Base-by-base conservation (phyloP, 2,113 vertebrate genomes). In the Rutilus rutilus region DNA sequence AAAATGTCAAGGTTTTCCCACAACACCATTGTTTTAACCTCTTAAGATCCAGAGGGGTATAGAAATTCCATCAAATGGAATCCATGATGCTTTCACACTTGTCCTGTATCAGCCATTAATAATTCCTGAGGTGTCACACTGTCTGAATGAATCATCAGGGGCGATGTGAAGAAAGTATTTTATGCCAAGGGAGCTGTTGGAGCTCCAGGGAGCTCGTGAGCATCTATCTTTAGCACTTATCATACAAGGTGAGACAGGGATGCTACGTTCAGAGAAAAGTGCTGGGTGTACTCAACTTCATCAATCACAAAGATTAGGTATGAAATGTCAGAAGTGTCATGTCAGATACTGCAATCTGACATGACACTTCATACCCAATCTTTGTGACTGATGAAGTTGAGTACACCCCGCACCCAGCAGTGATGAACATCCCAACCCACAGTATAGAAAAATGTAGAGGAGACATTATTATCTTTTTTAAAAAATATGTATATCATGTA, bases 41-140 rank as follows among this genome's bases (percentile, higher is more conserved):
- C 59, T 64, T 21, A 65, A 30, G 39, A 82, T 69, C 27, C 45
- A 8, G 1, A 50, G 19, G 47, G 27, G 17, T 9, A 82, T 14
- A n/a, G 45, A 82, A 52, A 78, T 57, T 50, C 75, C 52, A 27
- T 78, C 50, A 78, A 78, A 19, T 57, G 8, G 19, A 57, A 36
- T 57, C 10, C 25, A 36, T 78, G 50, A 78, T 83, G 25, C 81
- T 78, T 78, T 87, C 47, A 54, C 64, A 69, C 80, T 67, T 82
- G 45, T 69, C 71, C 60, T 77, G 30, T 25, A 59, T 82, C 30
- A 36, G 25, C 21, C 79, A 71, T 82, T 82, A 85, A 85, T 88
- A 82, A 88, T 85, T 69, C 42, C 54, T 64, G 59, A 62, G 36
- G 60, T 82, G 78, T 78, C 47, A 78, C 54, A 50, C n/a, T 21